Evolutionary conservation across 2,797 vertebrate genomes (phyloP).

Genomic region (Pampus argenteus): DNA sequence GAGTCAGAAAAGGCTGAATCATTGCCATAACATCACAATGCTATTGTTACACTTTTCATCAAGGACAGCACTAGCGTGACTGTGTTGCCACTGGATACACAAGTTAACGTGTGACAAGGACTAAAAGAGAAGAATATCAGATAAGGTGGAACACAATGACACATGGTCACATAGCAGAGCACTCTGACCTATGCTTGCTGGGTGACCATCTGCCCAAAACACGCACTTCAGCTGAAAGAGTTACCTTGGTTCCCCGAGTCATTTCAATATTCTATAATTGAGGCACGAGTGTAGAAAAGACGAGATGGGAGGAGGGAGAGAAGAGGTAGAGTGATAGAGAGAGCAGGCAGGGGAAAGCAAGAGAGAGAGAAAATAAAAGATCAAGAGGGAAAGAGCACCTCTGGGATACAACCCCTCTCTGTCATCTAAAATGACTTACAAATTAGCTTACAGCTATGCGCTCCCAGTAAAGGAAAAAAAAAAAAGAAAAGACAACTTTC

Average conservation of each 20-base stretch:
- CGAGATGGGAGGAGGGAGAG: constrained; percentile 47
- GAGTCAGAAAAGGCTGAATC: constrained; percentile 31
- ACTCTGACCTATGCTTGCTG: constrained; percentile 48
- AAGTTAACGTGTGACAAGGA: constrained; percentile 45
- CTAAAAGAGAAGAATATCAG: constrained; percentile 31
- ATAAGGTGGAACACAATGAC: constrained; percentile 32
- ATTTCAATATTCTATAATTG: constrained; percentile 68
- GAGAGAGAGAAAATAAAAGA: constrained; percentile 63
- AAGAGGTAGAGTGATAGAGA: constrained; percentile 21
- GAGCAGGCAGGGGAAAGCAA: constrained; percentile 8
- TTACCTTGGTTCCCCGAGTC: constrained; percentile 32
- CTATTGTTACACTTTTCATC: constrained; percentile 27
- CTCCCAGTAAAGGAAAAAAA: constrained; percentile 54
- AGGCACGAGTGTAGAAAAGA: constrained; percentile 53
- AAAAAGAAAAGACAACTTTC: constrained; percentile 73
- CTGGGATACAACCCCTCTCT: constrained; percentile 81
- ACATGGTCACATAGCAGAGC: constrained; percentile 37
- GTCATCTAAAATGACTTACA: constrained; percentile 84
- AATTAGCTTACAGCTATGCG: constrained; percentile 79
- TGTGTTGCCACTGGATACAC: constrained; percentile 17
- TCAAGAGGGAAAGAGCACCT: constrained; percentile 74
- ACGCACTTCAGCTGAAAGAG: constrained; percentile 27
- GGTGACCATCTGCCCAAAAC: constrained; percentile 59
- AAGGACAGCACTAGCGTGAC: constrained; percentile 10
- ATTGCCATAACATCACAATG: neutral